These are phyloP conservation scores for Drosophila anomelani DNA, from an alignment of 2,888 invertebrate genomes.

Conservation along the genomic window DNA sequence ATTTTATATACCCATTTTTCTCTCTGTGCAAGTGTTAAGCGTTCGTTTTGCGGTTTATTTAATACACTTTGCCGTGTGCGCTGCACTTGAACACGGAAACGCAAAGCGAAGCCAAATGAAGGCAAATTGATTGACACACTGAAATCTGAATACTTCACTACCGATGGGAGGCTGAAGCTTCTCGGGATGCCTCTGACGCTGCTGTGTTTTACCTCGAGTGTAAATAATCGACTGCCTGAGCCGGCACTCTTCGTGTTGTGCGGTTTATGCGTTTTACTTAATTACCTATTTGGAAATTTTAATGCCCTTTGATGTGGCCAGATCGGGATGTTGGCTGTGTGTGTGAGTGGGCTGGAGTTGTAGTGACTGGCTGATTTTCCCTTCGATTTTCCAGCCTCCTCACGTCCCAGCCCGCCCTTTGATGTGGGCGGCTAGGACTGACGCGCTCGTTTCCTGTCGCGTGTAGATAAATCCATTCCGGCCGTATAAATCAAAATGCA, in stretches of 20 bases:
- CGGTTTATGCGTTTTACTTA: constrained; percentile 79
- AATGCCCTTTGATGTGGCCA: constrained; percentile 79
- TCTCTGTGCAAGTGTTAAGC: constrained; percentile 46
- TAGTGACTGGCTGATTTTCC: constrained; percentile 16
- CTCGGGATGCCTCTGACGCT: constrained; percentile 19
- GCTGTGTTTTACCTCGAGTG: constrained; percentile 49
- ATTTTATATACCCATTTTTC: constrained; percentile 6
- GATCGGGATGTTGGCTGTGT: neutral
- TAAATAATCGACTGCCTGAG: constrained; percentile 67
- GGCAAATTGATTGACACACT: constrained; percentile 63
- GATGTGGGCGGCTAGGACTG: constrained; percentile 59
- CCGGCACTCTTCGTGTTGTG: constrained; percentile 56
- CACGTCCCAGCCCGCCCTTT: constrained; percentile 20
- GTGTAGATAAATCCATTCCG: constrained; percentile 68
- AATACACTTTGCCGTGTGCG: constrained; percentile 65
- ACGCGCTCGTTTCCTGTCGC: constrained; percentile 69
- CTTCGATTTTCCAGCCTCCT: constrained; percentile 29
- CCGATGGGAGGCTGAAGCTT: neutral
- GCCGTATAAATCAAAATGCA: constrained; percentile 81
- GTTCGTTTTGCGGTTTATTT: constrained; percentile 75
- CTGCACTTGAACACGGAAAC: constrained; percentile 46
- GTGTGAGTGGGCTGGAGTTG: neutral
- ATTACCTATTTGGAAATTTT: constrained; percentile 76
- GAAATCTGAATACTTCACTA: constrained; percentile 35
- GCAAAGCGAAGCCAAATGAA: constrained; percentile 33